Base-by-base conservation (phyloP, 92 coral and sea anemone species). In the Zoanthus solanderi region DNA sequence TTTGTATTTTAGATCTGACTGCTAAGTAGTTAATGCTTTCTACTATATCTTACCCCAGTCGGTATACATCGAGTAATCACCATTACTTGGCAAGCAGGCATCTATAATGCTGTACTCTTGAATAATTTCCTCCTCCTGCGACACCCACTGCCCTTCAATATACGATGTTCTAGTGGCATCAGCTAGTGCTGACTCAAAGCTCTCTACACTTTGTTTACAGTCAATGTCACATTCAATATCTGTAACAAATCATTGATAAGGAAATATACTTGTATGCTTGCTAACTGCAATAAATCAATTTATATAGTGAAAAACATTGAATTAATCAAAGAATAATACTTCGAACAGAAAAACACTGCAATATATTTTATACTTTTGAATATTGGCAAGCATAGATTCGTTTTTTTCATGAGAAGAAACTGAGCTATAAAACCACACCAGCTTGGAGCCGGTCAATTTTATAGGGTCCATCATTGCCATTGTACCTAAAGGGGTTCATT, bases 151-250 rank as follows among this genome's bases (percentile, higher is more conserved):
- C 18, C 99, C 99, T 77, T 91, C 94, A 10, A 97, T 90, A 84
- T 97, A 97, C 4, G 99, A 97, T 3, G 99, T 97, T 58, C 95
- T 89, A 11, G 99, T 97, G 60, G 99, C 99, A 71, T 97, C 99
- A 1, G 97, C 98, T 50, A 97, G 92, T 52, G 95, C 97, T 18
- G 94, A 92, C 83, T 97, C 98, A 30, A 94, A 93, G 84, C 94
- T 95, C 63, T 91, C 93, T 13, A 88, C 92, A 8, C 83, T 92
- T 80, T 92, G 91, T 56, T 81, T 68, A 66, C 75, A 44, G 56
- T 77, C 91, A 7, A 80, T 91, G 50, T 91, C 98, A 60, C 92
- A 89, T 29, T 90, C 94, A 37, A 93, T 90, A 77, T 92, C 98
- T 96, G 76, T 7, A 48, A 75, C 34, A 53, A 13, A 53, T 7